phyloP scores from a whole-genome alignment of 2,113 vertebrate species.

The Podarcis cretensis region DNA sequence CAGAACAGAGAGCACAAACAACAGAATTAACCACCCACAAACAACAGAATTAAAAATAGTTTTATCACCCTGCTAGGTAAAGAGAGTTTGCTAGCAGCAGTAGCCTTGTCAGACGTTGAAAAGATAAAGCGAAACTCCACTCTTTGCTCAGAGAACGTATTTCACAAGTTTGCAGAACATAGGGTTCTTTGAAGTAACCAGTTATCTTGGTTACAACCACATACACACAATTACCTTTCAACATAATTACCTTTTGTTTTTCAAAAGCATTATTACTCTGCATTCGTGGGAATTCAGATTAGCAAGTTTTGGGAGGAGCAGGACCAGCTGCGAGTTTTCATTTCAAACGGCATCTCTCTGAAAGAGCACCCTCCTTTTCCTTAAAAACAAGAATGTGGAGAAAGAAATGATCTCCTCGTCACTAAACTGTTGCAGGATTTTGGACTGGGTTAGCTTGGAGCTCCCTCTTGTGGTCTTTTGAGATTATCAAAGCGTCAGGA shows the following conservation, averaged over 20 bases:
- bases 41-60: neutral
- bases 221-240: neutral
- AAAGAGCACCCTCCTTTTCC: neutral
- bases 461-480: conserved; percentile 26
- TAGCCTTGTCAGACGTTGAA: neutral
- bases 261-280: neutral
- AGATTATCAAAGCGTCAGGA: too few relatives aligned
- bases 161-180: neutral
- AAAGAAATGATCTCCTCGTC: neutral
- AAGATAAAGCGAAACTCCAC: too few relatives aligned
- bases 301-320: neutral
- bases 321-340: neutral
- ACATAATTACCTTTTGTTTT: neutral
- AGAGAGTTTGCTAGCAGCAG: neutral
- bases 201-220: neutral
- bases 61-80: neutral
- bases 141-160: neutral
- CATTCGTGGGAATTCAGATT: neutral
- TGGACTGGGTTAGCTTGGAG: neutral
- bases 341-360: neutral
- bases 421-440: too few relatives aligned
- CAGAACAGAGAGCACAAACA: neutral
- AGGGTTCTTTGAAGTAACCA: neutral
- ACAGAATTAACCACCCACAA: neutral
- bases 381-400: neutral